phyloP scores from a whole-genome alignment of 2,113 vertebrate species.

The Erythrolamprus reginae region DNA sequence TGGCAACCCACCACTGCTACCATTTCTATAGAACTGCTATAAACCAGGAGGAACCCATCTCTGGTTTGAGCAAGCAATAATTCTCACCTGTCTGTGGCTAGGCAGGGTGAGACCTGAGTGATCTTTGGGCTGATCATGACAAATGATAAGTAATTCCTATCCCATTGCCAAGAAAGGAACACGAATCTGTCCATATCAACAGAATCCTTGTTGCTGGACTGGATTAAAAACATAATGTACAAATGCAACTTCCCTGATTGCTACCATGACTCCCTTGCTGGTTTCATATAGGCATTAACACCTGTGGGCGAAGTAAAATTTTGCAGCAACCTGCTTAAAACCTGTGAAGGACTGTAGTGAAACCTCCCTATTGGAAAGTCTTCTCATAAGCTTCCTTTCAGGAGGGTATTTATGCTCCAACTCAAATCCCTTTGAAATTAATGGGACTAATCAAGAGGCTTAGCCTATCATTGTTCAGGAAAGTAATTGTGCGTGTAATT shows the following conservation, averaged over 20 bases:
- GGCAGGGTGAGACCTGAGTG: background rate
- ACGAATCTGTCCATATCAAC: background rate
- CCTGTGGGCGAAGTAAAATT: no score
- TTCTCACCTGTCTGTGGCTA: background rate
- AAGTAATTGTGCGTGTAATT: conserved; percentile 60
- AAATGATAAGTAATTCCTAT: background rate
- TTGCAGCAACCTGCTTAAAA: background rate
- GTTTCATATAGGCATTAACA: background rate
- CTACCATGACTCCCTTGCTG: background rate
- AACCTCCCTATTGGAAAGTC: background rate
- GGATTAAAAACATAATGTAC: background rate
- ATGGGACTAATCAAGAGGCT: conserved; percentile 27
- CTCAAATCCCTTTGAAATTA: conserved; percentile 30
- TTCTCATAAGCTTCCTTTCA: background rate
- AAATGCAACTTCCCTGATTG: background rate
- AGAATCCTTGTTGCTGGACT: background rate
- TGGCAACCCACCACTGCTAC: no score
- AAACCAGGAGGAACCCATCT: no score
- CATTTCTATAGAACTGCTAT: no score
- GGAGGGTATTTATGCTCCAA: conserved; percentile 2
- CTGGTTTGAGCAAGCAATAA: background rate
- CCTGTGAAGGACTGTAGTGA: background rate
- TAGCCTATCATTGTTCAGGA: conserved; percentile 41
- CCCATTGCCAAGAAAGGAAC: background rate
- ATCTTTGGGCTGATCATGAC: background rate